A percentile compares a stretch with the other conserved stretches of the same genome.
These are phyloP conservation scores for Notoglanidium macrostoma DNA, from an alignment of 2,797 vertebrate species.

Conservation along the genomic window DNA sequence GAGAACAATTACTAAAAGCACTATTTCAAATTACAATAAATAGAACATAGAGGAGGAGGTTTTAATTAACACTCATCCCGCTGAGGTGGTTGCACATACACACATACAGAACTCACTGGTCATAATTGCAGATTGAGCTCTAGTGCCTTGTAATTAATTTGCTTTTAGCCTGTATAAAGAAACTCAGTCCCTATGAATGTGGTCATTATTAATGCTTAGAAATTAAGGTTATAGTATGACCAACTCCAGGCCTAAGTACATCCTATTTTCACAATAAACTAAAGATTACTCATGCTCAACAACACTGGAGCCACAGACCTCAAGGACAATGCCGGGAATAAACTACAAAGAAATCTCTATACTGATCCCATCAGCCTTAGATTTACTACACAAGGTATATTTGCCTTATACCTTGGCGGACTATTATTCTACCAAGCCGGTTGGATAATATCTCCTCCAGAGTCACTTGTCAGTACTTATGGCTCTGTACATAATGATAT, in stretches of 20 bases:
- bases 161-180: not conserved
- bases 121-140: slow-evolving; percentile 8
- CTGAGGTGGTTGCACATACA: not conserved
- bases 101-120: not conserved
- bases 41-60: not conserved
- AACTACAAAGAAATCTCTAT: not conserved
- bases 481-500: not conserved
- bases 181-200: not conserved
- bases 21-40: not conserved
- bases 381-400: not conserved
- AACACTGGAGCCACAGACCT: not conserved
- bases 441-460: not conserved
- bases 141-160: slow-evolving; percentile 2
- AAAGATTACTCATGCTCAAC: not conserved
- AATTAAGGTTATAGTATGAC: not conserved
- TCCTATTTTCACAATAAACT: not conserved
- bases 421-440: not conserved
- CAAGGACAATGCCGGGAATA: not conserved
- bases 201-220: not conserved
- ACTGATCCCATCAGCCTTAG: not conserved
- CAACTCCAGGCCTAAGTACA: not conserved
- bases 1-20: not conserved
- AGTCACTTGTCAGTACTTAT: not conserved
- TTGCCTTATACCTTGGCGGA: not conserved
- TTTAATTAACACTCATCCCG: slow-evolving; percentile 6